Percentiles rank a stretch among this genome's conserved stretches.
Conservation (phyloP, 2,888 invertebrate species). For the Agriopis leucophaearia region DNA sequence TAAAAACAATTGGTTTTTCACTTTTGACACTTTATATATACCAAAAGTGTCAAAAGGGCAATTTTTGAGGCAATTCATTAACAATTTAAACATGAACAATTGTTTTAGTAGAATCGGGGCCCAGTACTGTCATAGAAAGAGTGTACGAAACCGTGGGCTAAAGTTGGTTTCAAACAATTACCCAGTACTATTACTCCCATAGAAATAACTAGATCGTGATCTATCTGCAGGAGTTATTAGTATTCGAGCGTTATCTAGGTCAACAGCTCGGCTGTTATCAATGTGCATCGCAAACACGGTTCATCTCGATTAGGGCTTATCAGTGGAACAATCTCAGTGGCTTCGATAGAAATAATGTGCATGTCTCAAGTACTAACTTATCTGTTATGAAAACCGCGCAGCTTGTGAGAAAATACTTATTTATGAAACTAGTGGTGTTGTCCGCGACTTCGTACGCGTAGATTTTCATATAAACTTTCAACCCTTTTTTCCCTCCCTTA, state of each 20-base stretch:
- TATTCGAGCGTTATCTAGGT: slow-evolving; percentile 50
- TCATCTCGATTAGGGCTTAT: slow-evolving; percentile 59
- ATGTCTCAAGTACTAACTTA: slow-evolving; percentile 47
- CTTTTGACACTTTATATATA: no score
- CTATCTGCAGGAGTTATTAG: slow-evolving; percentile 15
- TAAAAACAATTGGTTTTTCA: no score
- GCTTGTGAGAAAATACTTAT: slow-evolving; percentile 21
- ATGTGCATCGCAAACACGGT: slow-evolving; percentile 50
- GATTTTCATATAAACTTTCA: no score
- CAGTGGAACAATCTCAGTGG: slow-evolving; percentile 56
- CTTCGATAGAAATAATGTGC: slow-evolving; percentile 42
- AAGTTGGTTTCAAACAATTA: no score
- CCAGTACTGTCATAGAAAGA: no score
- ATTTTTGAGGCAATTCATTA: no score
- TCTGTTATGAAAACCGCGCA: slow-evolving; percentile 34
- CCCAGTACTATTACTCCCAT: not conserved
- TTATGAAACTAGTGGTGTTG: no score
- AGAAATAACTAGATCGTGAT: slow-evolving; percentile 18
- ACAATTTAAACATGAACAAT: no score
- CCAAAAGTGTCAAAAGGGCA: no score
- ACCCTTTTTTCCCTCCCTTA: no score
- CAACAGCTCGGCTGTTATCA: slow-evolving; percentile 54
- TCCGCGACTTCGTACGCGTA: not conserved
- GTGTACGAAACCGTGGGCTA: no score
- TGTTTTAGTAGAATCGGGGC: no score